Conservation (phyloP, 2,888 invertebrate genomes). For the Cepaea hortensis region DNA sequence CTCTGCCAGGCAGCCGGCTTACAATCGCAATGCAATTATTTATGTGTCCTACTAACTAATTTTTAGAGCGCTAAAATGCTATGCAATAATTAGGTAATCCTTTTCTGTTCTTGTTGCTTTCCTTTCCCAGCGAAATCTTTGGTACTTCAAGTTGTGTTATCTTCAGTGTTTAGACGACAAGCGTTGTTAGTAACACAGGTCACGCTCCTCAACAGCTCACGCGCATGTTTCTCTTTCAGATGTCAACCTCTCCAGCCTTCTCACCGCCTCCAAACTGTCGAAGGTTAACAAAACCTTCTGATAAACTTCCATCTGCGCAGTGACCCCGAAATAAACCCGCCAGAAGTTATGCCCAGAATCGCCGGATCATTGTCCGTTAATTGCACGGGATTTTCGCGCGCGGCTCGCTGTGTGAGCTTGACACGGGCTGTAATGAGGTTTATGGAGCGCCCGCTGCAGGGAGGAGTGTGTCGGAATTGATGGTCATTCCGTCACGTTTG, state of each 20-base stretch:
- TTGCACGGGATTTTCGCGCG: slow-evolving; percentile 30
- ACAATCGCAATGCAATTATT: too few species aligned
- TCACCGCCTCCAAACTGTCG: neutral
- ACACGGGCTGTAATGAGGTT: slow-evolving; percentile 41
- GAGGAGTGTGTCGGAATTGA: neutral
- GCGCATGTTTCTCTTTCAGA: neutral
- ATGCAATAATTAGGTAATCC: too few species aligned
- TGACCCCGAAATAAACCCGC: slow-evolving; percentile 9
- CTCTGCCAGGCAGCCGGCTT: too few species aligned
- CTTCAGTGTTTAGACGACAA: neutral
- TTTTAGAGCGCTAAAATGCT: too few species aligned
- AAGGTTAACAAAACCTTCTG: neutral
- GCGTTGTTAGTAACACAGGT: neutral
- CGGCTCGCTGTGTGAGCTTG: slow-evolving; percentile 25
- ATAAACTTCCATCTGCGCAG: slow-evolving; percentile 9
- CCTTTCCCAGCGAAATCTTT: neutral
- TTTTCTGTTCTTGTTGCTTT: slow-evolving; percentile 10
- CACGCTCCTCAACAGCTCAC: neutral
- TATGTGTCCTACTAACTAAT: too few species aligned
- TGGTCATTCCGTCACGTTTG: slow-evolving; percentile 25
- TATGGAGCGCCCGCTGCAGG: neutral
- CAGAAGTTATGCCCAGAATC: neutral
- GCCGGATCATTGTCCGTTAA: slow-evolving; percentile 43
- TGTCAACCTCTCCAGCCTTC: slow-evolving; percentile 4
- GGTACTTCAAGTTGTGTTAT: too few species aligned